Percentiles rank a stretch among this genome's conserved stretches.
phyloP scores from a whole-genome alignment of 1,140 invertebrate species.

The Megalonaias nervosa region DNA sequence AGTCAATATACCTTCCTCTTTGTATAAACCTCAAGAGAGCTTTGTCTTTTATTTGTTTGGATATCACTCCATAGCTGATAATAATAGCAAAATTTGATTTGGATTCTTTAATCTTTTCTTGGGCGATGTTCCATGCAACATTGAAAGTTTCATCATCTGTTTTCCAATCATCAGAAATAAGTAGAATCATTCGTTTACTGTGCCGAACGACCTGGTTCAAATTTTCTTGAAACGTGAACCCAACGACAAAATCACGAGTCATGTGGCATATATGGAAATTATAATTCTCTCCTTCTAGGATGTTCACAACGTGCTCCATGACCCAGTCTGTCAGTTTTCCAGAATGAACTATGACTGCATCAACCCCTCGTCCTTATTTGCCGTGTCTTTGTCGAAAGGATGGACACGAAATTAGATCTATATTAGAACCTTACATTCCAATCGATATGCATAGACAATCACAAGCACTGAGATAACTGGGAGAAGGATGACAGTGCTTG shows the following conservation, averaged over 20 bases:
- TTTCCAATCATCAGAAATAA: conserved; percentile 41
- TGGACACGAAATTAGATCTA: conserved; percentile 54
- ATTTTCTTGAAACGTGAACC: no score
- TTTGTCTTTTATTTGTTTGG: conserved; percentile 36
- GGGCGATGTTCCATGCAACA: conserved; percentile 43
- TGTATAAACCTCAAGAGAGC: no score
- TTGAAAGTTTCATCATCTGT: conserved; percentile 31
- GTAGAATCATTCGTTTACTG: conserved; percentile 46
- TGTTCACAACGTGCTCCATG: conserved; percentile 39
- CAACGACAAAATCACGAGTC: no score
- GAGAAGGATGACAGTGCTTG: conserved; percentile 25
- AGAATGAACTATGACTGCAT: conserved; percentile 45
- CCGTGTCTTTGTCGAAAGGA: conserved; percentile 55
- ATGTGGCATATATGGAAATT: no score
- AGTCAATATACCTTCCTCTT: no score
- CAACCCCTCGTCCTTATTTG: conserved; percentile 35
- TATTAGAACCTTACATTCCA: conserved; percentile 49
- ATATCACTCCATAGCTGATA: conserved; percentile 28
- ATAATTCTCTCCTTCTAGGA: conserved; percentile 34
- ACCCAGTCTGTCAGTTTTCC: conserved; percentile 44
- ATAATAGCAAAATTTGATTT: conserved; percentile 47
- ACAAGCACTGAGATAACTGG: conserved; percentile 27
- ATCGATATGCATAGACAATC: conserved; percentile 38
- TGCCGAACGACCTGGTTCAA: no score
- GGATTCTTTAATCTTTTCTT: conserved; percentile 48